phyloP scores from a whole-genome alignment of 2,888 invertebrate species.

The Allygus modestus region DNA sequence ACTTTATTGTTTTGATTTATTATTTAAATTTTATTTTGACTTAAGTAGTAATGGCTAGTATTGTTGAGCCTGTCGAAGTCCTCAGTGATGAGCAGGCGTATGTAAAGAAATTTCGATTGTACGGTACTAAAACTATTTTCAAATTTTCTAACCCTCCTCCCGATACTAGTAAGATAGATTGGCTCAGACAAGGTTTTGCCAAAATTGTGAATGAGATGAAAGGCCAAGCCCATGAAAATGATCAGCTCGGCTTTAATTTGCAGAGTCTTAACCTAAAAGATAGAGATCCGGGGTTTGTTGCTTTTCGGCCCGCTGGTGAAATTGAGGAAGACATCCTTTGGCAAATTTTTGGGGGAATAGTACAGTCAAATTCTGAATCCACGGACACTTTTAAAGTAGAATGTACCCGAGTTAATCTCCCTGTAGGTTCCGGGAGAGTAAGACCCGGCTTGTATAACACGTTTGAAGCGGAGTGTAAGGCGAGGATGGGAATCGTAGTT shows the following conservation, averaged over 20 bases:
- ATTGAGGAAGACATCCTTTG: constrained; percentile 29
- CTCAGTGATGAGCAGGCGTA: not conserved
- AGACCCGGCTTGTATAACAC: constrained; percentile 35
- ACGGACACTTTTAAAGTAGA: constrained; percentile 8
- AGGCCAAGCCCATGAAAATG: not conserved
- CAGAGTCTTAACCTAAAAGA: constrained; percentile 24
- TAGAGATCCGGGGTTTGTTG: constrained; percentile 44
- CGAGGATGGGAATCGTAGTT: constrained; percentile 52
- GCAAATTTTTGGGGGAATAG: constrained; percentile 48
- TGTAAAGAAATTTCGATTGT: constrained; percentile 28
- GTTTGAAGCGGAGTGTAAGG: constrained; percentile 37
- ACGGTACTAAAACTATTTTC: constrained; percentile 2
- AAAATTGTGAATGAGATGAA: constrained; percentile 28
- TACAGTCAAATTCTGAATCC: constrained; percentile 27
- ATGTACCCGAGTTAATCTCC: constrained; percentile 62
- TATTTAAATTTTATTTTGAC: too few species aligned
- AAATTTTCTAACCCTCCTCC: constrained; percentile 24
- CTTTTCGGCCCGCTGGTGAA: constrained; percentile 17
- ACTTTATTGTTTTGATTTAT: too few species aligned
- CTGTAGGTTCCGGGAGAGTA: constrained; percentile 50
- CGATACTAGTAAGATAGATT: constrained; percentile 8
- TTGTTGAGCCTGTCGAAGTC: not conserved
- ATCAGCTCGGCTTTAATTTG: constrained; percentile 23
- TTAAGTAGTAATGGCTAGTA: too few species aligned
- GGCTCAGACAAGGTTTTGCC: constrained; percentile 27